Evolutionary conservation across 2,888 invertebrate genomes (phyloP), one percentile per base, ranked within the genome.

Genomic region (Orchesellides sinensis): DNA sequence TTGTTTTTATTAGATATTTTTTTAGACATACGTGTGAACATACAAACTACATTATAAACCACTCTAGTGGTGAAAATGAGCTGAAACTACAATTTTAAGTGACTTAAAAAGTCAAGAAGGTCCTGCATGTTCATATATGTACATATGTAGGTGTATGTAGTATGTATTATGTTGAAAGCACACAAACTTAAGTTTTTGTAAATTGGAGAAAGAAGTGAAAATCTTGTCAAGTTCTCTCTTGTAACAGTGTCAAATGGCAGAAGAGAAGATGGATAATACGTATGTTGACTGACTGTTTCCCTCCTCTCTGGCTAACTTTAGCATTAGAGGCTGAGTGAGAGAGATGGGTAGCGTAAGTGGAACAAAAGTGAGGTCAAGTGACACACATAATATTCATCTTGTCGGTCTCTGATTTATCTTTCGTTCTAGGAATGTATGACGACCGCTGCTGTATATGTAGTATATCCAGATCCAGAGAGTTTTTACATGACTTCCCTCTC

Each of bases 331-430:
- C 21, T 19, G 52, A 52, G 29, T 27, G 69, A 27, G 54, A 10
- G 10, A 8, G 10, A 8, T 1, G n/a, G n/a, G 40, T 40, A 59
- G 47, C 5, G 59, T 59, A 59, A 59, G 59, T 59, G 32, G 59
- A 32, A 23, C 14, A 59, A 59, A 14, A 27, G 59, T 59, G 59
- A 59, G 59, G 59, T 29, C 17, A 59, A 45, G 19, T 77, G 77
- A 54, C 77, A 68, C 65, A 65, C 68, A 66, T 65, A 68, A 68
- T 68, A 66, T 77, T 63, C 75, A 40, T 65, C 56, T 45, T 77
- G 77, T 77, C 68, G 12, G 17, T 59, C 40, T 32, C 21, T 69
- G 54, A 69, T 69, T 69, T 54, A 47, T 54, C 54, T 54, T 32
- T 54, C 54, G 32, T n/a, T 19, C 32, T 54, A 54, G 45, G 45